Percentiles rank a stretch among this genome's conserved stretches.
Evolutionary conservation across 2,113 vertebrate species (phyloP).

Genomic region (sheep (Ovis aries)): ARS-UI_Ramb_v3.0 NC_056055.1:180963501-180964000

Average conservation of each 20-base stretch:
- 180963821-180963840: background rate
- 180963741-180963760: background rate
- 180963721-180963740: background rate
- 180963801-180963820: background rate
- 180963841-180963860: background rate
- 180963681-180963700: background rate
- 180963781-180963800: background rate
- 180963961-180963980: background rate
- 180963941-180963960: slow-evolving; percentile 3
- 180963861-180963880: slow-evolving; percentile 27
- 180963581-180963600: background rate
- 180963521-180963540: background rate
- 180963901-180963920: slow-evolving; percentile 15
- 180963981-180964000: slow-evolving; percentile 6
- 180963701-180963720: background rate
- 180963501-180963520: background rate
- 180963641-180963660: background rate
- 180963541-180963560: background rate
- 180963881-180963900: background rate
- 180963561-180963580: background rate
- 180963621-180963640: background rate
- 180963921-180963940: background rate
- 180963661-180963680: background rate
- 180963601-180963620: background rate
- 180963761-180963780: background rate